phyloP scores from a whole-genome alignment of 2,797 vertebrate species.

The Acropternis orthonyx region DNA sequence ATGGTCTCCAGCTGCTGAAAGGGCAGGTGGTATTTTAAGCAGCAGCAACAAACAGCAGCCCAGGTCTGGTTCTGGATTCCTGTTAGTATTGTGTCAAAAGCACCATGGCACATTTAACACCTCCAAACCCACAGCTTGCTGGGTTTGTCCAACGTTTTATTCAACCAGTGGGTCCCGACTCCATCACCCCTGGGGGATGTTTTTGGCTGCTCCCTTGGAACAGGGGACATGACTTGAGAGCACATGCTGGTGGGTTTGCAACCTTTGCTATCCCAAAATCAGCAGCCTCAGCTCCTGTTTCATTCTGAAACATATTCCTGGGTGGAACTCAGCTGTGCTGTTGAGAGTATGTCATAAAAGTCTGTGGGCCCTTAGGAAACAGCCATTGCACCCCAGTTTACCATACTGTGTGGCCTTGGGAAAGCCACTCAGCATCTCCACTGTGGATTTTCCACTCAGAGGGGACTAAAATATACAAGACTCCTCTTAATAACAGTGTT shows the following conservation, averaged over 20 bases:
- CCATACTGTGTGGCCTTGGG: accelerated
- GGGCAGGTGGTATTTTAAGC: neutral
- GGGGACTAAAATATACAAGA: neutral
- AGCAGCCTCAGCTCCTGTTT: neutral
- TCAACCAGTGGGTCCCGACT: accelerated
- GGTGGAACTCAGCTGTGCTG: neutral
- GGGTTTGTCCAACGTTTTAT: neutral
- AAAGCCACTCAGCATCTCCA: neutral
- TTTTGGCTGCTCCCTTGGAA: neutral
- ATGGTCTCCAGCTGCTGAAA: neutral
- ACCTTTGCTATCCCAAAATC: neutral
- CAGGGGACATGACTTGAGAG: accelerated
- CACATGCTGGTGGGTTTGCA: neutral
- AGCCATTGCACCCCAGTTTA: neutral
- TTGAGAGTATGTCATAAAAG: neutral
- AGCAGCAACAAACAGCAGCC: neutral
- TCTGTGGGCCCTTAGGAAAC: neutral
- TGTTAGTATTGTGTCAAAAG: neutral
- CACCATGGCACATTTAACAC: neutral
- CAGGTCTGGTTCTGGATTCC: neutral
- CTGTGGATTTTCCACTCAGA: neutral
- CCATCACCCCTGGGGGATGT: accelerated
- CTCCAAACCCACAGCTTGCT: neutral
- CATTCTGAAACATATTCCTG: accelerated
- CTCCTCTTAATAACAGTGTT: neutral